Conservation (phyloP, 2,113 vertebrate genomes). For the Balaeniceps rex region DNA sequence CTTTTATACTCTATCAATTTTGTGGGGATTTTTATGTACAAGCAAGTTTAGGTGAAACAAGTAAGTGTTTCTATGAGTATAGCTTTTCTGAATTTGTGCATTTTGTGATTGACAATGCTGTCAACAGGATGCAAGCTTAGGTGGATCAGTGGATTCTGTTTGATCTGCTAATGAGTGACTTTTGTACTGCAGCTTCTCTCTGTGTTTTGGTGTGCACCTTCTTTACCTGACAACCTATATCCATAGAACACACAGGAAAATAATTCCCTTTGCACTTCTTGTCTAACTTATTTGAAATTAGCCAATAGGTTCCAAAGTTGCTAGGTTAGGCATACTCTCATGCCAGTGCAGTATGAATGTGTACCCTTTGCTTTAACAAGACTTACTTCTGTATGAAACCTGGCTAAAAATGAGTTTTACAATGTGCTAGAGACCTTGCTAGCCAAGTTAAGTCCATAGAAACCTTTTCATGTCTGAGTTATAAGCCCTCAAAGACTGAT, state of each 20-base stretch:
- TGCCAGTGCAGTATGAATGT: not conserved
- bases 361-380: not conserved
- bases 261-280: not conserved
- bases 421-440: not conserved
- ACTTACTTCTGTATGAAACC: not conserved
- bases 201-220: not conserved
- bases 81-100: not conserved
- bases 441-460: not conserved
- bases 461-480: conserved; percentile 17
- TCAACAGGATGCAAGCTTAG: not conserved
- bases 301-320: not conserved
- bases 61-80: not conserved
- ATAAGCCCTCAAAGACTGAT: not conserved
- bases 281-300: not conserved
- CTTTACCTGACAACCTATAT: not conserved
- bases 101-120: not conserved
- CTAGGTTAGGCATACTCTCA: not conserved
- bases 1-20: accelerated
- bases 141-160: not conserved
- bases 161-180: not conserved
- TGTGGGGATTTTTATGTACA: not conserved
- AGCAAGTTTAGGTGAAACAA: not conserved
- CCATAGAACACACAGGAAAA: not conserved
- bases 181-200: not conserved
- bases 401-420: not conserved